A percentile compares a stretch with the other conserved stretches of the same genome.
Conservation (phyloP, 2,797 vertebrate genomes). For the Tangara arthus region DNA sequence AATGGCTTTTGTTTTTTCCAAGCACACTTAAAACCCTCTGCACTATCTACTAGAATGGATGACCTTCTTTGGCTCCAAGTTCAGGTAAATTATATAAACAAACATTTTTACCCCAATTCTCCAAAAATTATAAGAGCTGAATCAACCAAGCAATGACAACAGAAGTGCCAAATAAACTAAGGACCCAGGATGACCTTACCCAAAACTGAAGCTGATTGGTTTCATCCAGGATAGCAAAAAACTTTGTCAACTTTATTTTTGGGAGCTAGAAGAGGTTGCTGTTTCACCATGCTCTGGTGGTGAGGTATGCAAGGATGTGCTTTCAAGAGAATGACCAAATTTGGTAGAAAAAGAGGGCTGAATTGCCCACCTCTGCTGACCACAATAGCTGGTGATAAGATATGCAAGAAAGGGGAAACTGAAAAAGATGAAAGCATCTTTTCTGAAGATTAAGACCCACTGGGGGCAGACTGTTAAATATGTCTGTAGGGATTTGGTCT, state of each 20-base stretch:
- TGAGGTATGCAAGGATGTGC: neutral
- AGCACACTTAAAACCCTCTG: neutral
- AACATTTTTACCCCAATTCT: neutral
- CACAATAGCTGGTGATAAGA: neutral
- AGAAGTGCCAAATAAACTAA: neutral
- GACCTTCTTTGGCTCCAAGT: neutral
- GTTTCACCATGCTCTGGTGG: neutral
- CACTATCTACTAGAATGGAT: neutral
- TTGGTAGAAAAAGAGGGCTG: neutral
- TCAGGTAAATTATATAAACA: neutral
- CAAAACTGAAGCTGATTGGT: neutral
- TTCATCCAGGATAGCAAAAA: neutral
- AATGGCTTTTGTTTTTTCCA: neutral
- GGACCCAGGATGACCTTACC: neutral
- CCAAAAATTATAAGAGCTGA: neutral
- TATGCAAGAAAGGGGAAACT: neutral
- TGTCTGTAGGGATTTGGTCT: neutral
- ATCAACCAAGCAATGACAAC: neutral
- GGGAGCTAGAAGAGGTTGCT: neutral
- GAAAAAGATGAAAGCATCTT: neutral
- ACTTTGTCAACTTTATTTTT: neutral
- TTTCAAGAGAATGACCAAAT: neutral
- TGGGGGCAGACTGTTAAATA: neutral
- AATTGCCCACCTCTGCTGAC: neutral
- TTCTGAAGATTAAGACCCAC: neutral